Evolutionary conservation across 2,888 invertebrate genomes (phyloP), one percentile per base, ranked within the genome.

Genomic region (Meloe dianella): DNA sequence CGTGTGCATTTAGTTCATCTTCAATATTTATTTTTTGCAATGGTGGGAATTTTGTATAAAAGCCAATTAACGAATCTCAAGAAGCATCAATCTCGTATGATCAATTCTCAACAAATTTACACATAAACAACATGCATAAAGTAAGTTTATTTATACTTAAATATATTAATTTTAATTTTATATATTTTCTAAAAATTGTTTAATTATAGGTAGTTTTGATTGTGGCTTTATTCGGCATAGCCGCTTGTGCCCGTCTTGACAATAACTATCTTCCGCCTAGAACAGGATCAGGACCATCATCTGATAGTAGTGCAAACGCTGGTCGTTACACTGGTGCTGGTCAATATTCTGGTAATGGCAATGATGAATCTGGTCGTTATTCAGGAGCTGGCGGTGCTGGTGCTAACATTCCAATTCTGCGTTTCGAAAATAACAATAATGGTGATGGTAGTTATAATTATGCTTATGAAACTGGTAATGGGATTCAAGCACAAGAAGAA

Each of bases 401-500:
- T 70, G 64, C 76, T 67, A 56, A 71, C 72, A 71, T 77, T 12
- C 79, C 79, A 3, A 81, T 81, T 51, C 69, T 80, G 14, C 75
- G 76, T 58, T 75, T 74, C 61, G 78, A 79, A 14, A 82, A 82
- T 69, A 79, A 80, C 67, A 75, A 76, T 62, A 82, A 82, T 66
- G 73, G 75, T 60, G 82, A 80, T 61, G 79, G 78, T 9, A 78
- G 74, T 27, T 80, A 80, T 64, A 75, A 74, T 74, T 80, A 63
- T 73, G 83, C 83, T 51, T 89, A 87, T 69, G 88, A 88, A 80
- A 87, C 88, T 17, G 88, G 87, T 22, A 87, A 88, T 74, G 87
- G 87, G 51, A 87, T 87, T 71, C 78, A 80, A 20, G 86, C 78
- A 27, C 77, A 80, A 70, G 80, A 80, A 74, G 75, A 78, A 61